A percentile compares a stretch with the other conserved stretches of the same genome.
These are phyloP conservation scores for Polylopha cassiicola DNA, from an alignment of 2,888 invertebrate genomes.

Conservation along the genomic window DNA sequence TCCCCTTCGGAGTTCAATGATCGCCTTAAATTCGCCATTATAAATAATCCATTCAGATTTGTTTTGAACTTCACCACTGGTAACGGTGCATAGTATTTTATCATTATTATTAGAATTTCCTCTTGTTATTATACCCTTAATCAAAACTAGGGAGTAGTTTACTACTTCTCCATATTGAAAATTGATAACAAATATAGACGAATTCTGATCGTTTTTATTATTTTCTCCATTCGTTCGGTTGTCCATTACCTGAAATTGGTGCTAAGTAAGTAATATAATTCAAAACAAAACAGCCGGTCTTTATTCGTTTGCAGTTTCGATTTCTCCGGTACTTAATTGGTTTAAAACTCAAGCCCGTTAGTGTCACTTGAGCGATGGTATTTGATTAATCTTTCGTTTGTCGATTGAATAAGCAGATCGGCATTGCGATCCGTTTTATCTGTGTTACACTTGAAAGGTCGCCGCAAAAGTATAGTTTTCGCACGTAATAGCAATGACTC, in stretches of 20 bases:
- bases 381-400: slow-evolving; percentile 32
- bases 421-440: slow-evolving; percentile 12
- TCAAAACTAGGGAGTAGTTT: slow-evolving; percentile 77
- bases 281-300: slow-evolving; percentile 10
- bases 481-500: slow-evolving; percentile 68
- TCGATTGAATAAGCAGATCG: slow-evolving; percentile 43
- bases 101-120: slow-evolving; percentile 61
- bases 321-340: slow-evolving; percentile 16
- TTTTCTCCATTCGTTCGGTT: slow-evolving; percentile 62
- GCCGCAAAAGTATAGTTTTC: slow-evolving; percentile 59
- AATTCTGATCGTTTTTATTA: slow-evolving; percentile 61
- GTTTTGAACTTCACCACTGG: slow-evolving; percentile 54
- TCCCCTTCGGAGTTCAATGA: slow-evolving; percentile 80
- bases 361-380: slow-evolving; percentile 4
- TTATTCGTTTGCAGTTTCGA: slow-evolving; percentile 13
- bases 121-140: slow-evolving; percentile 77
- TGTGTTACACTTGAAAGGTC: slow-evolving; percentile 28
- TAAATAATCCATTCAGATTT: slow-evolving; percentile 78
- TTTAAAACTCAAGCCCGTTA: slow-evolving; percentile 19
- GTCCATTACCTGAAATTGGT: slow-evolving; percentile 73
- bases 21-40: slow-evolving; percentile 82
- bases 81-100: slow-evolving; percentile 60
- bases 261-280: slow-evolving; percentile 26
- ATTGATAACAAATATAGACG: slow-evolving; percentile 74
- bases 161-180: slow-evolving; percentile 79